These are phyloP conservation scores for Bombus impatiens DNA, from an alignment of 1,140 invertebrate species.

Conservation along the genomic window DNA sequence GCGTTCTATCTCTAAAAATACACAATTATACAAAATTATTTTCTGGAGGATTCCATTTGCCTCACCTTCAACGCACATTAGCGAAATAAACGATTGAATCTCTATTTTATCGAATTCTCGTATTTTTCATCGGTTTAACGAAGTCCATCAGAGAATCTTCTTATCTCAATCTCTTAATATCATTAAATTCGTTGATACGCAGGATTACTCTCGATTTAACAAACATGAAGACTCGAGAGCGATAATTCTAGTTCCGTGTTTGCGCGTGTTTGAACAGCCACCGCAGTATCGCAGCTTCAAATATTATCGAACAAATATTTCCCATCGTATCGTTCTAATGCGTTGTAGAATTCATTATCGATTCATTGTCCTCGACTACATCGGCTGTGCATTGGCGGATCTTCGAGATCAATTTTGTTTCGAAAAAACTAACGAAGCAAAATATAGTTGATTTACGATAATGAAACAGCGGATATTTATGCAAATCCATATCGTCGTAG, in stretches of 20 bases:
- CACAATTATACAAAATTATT: background rate
- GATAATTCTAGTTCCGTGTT: background rate
- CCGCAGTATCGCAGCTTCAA: constrained; percentile 4
- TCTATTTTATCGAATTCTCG: background rate
- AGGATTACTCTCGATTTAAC: background rate
- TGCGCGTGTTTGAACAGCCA: background rate
- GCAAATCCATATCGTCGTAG: too few relatives aligned
- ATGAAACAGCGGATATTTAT: too few relatives aligned
- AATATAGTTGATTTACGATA: too few relatives aligned
- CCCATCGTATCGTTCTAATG: background rate
- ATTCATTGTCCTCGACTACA: background rate
- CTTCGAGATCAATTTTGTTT: too few relatives aligned
- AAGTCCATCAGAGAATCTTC: background rate
- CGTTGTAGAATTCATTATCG: background rate
- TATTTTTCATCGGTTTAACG: background rate
- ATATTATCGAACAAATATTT: constrained; percentile 18
- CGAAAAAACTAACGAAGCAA: too few relatives aligned
- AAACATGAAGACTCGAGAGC: background rate
- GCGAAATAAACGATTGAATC: background rate
- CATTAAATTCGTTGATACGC: background rate
- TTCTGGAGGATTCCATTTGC: background rate
- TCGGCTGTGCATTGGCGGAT: background rate
- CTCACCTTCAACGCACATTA: background rate
- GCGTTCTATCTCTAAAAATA: background rate
- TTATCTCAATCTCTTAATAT: background rate